phyloP scores from a whole-genome alignment of 64 coral and sea anemone genomes.

The Dendrophyllia cribrosa region DNA sequence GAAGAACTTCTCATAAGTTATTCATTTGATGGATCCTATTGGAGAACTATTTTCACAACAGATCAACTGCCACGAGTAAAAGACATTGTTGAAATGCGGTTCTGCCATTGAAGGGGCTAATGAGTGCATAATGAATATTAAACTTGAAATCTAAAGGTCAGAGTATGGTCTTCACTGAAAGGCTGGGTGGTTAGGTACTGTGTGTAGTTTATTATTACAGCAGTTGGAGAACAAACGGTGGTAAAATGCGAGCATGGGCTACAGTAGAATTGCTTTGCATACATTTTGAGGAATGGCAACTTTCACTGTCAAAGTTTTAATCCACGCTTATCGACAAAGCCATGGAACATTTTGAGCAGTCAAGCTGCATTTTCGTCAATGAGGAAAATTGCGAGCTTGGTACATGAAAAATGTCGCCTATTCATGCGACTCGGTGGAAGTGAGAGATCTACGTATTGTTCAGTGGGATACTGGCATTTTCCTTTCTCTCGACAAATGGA shows the following conservation, averaged over 20 bases:
- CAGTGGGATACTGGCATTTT: too few species aligned
- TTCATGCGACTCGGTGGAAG: too few species aligned
- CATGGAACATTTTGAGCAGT: conserved; percentile 30
- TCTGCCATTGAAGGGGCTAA: neutral
- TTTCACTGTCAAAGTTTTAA: conserved; percentile 29
- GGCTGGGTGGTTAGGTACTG: too few species aligned
- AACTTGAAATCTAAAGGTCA: too few species aligned
- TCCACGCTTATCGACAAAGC: neutral
- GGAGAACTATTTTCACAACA: neutral
- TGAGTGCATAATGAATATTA: neutral
- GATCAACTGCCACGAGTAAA: neutral
- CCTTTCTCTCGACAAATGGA: too few species aligned
- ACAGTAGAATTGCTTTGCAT: conserved; percentile 37
- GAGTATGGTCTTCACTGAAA: too few species aligned
- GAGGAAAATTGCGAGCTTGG: neutral
- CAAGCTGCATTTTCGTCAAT: conserved; percentile 16
- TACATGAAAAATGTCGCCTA: neutral
- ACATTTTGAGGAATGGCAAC: conserved; percentile 43
- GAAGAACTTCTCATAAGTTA: neutral
- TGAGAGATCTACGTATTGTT: too few species aligned
- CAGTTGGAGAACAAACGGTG: neutral
- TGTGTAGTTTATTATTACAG: too few species aligned
- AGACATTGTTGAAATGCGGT: neutral
- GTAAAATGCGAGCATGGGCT: neutral
- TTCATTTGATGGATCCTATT: neutral